Evolutionary conservation across 2,113 vertebrate genomes (phyloP).

Genomic region (Dicaeum eximium): DNA sequence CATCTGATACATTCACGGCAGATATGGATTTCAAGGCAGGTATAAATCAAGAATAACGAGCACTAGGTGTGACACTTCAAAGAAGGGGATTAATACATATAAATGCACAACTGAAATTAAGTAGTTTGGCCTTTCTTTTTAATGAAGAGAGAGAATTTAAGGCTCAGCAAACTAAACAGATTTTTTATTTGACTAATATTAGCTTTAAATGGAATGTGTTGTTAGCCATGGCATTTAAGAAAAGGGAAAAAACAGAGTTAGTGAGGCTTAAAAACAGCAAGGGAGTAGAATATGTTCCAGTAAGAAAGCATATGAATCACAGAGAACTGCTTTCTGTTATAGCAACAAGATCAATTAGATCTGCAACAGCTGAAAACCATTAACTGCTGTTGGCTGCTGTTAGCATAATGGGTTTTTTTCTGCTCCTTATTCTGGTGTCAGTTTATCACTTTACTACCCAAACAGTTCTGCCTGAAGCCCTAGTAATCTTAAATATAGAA

Average conservation of each 20-base stretch:
- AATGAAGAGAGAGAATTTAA: constrained; percentile 12
- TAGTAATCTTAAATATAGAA: constrained; percentile 54
- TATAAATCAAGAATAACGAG: neutral
- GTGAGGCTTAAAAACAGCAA: constrained; percentile 37
- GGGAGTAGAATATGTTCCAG: constrained; percentile 28
- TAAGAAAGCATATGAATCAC: constrained; percentile 43
- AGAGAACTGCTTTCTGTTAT: constrained; percentile 53
- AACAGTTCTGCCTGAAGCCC: constrained; percentile 51
- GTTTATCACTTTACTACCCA: constrained; percentile 53
- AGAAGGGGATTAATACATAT: neutral
- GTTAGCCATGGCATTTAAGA: constrained; percentile 59
- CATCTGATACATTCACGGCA: neutral
- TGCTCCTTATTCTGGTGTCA: constrained; percentile 26
- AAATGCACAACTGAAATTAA: neutral
- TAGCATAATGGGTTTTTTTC: constrained; percentile 26
- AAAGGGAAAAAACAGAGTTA: constrained; percentile 47
- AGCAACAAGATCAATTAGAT: constrained; percentile 57
- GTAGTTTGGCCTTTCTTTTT: neutral
- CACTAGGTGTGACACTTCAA: neutral
- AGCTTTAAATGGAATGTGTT: constrained; percentile 54
- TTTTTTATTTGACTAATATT: constrained; percentile 62
- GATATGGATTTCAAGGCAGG: neutral
- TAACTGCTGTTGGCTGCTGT: constrained; percentile 52
- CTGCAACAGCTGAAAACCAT: constrained; percentile 53
- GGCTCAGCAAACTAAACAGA: neutral